Evolutionary conservation across 2,113 vertebrate genomes (phyloP).

Genomic region (Coptodon bakossiorum): DNA sequence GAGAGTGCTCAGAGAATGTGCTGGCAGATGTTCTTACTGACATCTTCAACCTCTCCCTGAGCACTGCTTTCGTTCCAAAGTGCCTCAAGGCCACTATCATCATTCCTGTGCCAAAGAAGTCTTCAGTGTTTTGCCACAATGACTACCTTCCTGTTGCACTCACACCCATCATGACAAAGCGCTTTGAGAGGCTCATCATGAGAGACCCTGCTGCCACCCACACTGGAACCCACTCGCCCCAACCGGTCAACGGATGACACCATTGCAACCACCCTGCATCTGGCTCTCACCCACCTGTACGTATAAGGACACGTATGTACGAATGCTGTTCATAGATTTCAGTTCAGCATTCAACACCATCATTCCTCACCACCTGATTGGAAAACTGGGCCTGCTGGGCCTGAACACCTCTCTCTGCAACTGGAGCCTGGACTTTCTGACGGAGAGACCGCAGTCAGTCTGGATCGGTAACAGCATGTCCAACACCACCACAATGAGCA

Average conservation of each 20-base stretch:
- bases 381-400: neutral
- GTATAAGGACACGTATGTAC: neutral
- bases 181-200: neutral
- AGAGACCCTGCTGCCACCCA: neutral
- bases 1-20: neutral
- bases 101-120: neutral
- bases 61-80: neutral
- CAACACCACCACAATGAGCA: neutral
- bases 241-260: accelerated
- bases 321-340: neutral
- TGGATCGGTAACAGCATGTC: neutral
- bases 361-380: neutral
- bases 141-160: neutral
- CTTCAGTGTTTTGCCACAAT: neutral
- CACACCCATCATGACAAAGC: neutral
- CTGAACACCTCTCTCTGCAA: neutral
- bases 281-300: neutral
- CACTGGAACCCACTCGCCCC: neutral
- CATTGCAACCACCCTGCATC: neutral
- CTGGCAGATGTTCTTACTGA: neutral
- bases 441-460: neutral
- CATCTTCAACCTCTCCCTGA: neutral
- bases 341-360: neutral
- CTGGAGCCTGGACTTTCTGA: neutral
- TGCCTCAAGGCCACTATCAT: neutral